phyloP scores from a whole-genome alignment of 92 coral and sea anemone species.

The Porites evermanni region DNA sequence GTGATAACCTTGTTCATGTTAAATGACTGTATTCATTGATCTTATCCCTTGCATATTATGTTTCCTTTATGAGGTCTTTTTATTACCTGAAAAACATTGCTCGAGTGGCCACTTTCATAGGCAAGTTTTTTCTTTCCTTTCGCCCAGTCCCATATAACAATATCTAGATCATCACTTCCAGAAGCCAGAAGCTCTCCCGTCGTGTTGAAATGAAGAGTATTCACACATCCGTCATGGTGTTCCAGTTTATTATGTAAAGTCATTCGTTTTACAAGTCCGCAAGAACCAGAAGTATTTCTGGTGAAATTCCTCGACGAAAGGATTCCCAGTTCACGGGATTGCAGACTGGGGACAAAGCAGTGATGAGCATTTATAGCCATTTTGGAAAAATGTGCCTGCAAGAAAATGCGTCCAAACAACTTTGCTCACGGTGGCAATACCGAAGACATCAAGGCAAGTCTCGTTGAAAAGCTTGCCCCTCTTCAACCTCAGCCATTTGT shows the following conservation, averaged over 20 bases:
- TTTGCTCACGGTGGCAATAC: constrained; percentile 7
- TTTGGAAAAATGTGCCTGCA: constrained; percentile 9
- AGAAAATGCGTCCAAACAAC: constrained; percentile 5
- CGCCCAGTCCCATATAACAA: constrained; percentile 99
- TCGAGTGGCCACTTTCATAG: constrained; percentile 96
- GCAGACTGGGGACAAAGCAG: constrained; percentile 72
- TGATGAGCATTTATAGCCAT: constrained; percentile 32
- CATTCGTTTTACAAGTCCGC: constrained; percentile 81
- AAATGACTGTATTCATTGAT: neutral
- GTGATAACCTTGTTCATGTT: neutral
- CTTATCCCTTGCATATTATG: no score
- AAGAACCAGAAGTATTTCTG: constrained; percentile 85
- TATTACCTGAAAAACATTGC: constrained; percentile 97
- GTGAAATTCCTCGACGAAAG: constrained; percentile 79
- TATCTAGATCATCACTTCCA: constrained; percentile 95
- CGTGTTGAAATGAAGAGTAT: constrained; percentile 88
- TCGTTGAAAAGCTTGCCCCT: neutral
- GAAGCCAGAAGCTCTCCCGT: constrained; percentile 95
- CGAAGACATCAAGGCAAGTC: neutral
- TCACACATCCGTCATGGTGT: constrained; percentile 95
- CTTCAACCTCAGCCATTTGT: constrained; percentile 25
- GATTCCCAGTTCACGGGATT: constrained; percentile 90
- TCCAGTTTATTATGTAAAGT: constrained; percentile 78
- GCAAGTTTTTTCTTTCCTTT: constrained; percentile 83
- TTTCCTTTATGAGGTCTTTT: neutral